Percentiles rank a stretch among this genome's conserved stretches.
Evolutionary conservation across 2,797 vertebrate genomes (phyloP).

Genomic region (Molossus alvarezi): DNA sequence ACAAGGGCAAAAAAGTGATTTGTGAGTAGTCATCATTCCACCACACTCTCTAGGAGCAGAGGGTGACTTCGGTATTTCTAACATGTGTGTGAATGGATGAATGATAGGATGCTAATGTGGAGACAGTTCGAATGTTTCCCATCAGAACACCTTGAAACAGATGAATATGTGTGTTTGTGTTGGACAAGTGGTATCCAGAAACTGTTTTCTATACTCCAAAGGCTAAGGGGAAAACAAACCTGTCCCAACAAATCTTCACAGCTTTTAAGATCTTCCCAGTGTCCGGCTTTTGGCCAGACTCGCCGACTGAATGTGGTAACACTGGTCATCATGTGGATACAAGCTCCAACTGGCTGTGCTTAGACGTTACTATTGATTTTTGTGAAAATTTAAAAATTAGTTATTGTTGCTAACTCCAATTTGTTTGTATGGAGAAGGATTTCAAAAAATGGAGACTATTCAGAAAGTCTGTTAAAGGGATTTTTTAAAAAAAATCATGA

Average conservation of each 20-base stretch:
- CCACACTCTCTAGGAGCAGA: neutral
- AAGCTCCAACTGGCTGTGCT: neutral
- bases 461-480: neutral
- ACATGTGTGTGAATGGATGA: neutral
- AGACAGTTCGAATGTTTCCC: neutral
- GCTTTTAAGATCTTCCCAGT: conserved; percentile 9
- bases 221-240: neutral
- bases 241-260: neutral
- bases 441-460: neutral
- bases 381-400: neutral
- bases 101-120: neutral
- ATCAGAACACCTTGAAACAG: neutral
- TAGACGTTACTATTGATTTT: neutral
- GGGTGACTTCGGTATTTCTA: neutral
- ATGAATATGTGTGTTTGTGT: neutral
- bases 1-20: neutral
- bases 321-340: neutral
- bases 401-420: neutral
- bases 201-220: conserved; percentile 48
- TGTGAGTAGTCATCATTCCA: neutral
- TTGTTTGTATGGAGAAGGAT: neutral
- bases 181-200: neutral
- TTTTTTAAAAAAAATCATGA: neutral
- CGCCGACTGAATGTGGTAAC: neutral
- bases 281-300: neutral